These are phyloP conservation scores for Telmatochromis brachygnathus DNA, from an alignment of 2,113 vertebrate genomes.

Conservation along the genomic window DNA sequence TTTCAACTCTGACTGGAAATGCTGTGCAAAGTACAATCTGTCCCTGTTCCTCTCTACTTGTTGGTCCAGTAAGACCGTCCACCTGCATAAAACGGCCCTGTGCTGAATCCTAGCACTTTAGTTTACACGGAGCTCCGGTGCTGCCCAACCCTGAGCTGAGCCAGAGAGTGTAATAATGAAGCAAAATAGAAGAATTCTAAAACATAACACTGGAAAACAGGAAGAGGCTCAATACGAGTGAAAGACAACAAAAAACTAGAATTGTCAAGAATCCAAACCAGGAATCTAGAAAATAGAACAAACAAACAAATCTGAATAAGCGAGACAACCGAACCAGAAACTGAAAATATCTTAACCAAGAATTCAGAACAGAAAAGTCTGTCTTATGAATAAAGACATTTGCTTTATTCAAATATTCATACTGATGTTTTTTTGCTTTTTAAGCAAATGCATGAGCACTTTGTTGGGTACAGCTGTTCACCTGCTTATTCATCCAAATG, in stretches of 20 bases:
- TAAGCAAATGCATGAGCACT: no score
- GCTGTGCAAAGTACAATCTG: not conserved
- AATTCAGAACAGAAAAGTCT: not conserved
- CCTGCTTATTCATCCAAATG: no score
- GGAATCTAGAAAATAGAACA: not conserved
- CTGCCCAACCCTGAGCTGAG: not conserved
- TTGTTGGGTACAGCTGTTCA: no score
- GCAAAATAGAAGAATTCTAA: not conserved
- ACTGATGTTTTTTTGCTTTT: no score
- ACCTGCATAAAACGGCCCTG: not conserved
- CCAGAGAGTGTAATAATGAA: not conserved
- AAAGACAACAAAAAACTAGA: not conserved
- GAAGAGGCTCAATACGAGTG: not conserved
- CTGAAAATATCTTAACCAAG: not conserved
- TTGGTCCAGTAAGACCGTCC: not conserved
- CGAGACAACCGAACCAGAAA: not conserved
- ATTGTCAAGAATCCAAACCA: not conserved
- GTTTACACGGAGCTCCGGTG: not conserved
- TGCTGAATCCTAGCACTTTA: not conserved
- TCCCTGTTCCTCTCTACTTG: not conserved
- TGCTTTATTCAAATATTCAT: not conserved
- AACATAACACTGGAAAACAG: not conserved
- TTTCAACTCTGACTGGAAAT: constrained; percentile 1
- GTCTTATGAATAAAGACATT: not conserved
- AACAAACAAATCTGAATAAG: not conserved